Evolutionary conservation across 1,140 invertebrate species (phyloP).

Genomic region (Brachionus calyciflorus): DNA sequence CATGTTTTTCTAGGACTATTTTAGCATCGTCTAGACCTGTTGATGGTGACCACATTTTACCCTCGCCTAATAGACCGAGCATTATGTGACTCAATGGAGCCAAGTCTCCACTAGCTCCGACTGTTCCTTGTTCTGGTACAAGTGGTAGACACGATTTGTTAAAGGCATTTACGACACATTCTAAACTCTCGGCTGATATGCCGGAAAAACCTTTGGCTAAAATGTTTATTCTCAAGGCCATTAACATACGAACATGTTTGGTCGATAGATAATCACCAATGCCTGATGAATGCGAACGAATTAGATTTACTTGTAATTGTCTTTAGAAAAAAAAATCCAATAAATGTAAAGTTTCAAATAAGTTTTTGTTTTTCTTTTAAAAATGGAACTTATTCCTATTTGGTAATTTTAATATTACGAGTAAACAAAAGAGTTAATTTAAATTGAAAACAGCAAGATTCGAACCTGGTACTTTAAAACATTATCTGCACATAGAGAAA

Average conservation of each 20-base stretch:
- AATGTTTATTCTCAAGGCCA: slow-evolving; percentile 72
- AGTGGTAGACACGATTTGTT: slow-evolving; percentile 72
- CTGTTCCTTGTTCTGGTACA: slow-evolving; percentile 73
- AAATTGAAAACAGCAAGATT: too few relatives aligned
- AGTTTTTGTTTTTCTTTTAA: too few relatives aligned
- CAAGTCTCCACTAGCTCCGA: slow-evolving; percentile 72
- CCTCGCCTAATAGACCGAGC: slow-evolving; percentile 72
- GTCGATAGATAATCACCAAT: slow-evolving; percentile 69
- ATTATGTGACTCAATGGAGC: slow-evolving; percentile 72
- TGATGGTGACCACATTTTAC: slow-evolving; percentile 72
- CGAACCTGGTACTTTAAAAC: too few relatives aligned
- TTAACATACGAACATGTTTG: slow-evolving; percentile 68
- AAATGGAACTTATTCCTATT: too few relatives aligned
- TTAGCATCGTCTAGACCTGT: slow-evolving; percentile 72
- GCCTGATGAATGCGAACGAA: slow-evolving; percentile 71
- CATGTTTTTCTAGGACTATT: slow-evolving; percentile 66
- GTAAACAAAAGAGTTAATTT: too few relatives aligned
- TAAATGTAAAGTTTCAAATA: too few relatives aligned
- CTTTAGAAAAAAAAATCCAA: slow-evolving; percentile 59
- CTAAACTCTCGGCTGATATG: slow-evolving; percentile 67
- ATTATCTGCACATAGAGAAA: too few relatives aligned
- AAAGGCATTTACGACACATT: slow-evolving; percentile 69
- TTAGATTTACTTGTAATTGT: slow-evolving; percentile 70
- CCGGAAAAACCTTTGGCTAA: slow-evolving; percentile 73
- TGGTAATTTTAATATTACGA: too few relatives aligned